Evolutionary conservation across 2,113 vertebrate species (phyloP).

Genomic region (Ptilorrhoa leucosticta): DNA sequence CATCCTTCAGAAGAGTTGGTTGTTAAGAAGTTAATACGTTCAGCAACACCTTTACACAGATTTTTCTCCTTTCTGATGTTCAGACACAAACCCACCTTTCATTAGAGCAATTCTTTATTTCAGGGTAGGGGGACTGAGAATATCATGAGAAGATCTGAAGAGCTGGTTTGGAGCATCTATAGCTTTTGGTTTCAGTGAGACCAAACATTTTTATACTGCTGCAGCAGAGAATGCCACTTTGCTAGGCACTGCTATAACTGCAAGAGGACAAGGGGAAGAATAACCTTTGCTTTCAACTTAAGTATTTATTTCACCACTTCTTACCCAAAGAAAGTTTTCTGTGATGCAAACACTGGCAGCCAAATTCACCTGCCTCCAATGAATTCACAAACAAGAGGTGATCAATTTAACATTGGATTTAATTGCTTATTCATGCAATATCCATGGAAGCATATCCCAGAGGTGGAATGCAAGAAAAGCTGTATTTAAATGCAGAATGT

Average conservation of each 20-base stretch:
- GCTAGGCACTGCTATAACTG: background rate
- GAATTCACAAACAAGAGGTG: background rate
- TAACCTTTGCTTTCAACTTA: background rate
- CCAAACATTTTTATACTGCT: background rate
- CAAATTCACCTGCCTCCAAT: background rate
- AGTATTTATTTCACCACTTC: background rate
- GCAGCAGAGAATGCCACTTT: background rate
- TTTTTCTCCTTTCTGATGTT: background rate
- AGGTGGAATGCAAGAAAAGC: background rate
- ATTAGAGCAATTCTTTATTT: background rate
- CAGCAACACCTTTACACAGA: background rate
- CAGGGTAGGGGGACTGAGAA: background rate
- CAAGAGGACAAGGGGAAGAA: background rate
- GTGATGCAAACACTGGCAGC: background rate
- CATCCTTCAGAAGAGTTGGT: background rate
- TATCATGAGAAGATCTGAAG: accelerated
- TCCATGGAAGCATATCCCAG: background rate
- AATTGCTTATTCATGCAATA: background rate
- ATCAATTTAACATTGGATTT: background rate
- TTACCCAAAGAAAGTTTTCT: background rate
- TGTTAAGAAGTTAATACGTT: background rate
- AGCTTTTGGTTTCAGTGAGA: background rate
- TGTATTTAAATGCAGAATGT: background rate
- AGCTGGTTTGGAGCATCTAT: background rate
- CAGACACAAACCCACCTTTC: background rate